Base-by-base conservation (phyloP, 2,797 vertebrate species). In the Coracias cyanogaster region DNA sequence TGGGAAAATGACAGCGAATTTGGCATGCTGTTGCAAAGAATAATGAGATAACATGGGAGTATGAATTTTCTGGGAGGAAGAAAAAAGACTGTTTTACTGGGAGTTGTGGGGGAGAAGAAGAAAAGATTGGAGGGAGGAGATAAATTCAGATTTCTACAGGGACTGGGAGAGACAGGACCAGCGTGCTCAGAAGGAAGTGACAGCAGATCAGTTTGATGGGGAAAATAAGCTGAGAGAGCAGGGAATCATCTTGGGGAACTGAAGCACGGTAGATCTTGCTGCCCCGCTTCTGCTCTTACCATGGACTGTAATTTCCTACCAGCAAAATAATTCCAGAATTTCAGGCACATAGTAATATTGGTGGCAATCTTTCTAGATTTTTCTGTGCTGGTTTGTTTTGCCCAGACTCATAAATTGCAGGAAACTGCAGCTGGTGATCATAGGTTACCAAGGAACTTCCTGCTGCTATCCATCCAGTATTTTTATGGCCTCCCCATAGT, bases 41-140 rank as follows among this genome's bases (percentile, higher is more conserved):
- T 95, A 94, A 94, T 94, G 95, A 96, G 88, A 67, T 96, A 94
- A 94, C 92, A 89, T 89, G 91, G 94, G 93, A 96, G 77, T 93
- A 84, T 67, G 83, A 94, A 93, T 95, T 95, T 97, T 95, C 82
- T 83, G 46, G 31, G 55, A 88, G 57, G 51, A 89, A 91, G 72
- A 70, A 86, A 79, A 86, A 91, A 83, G n/a, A 79, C 82, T 19
- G n/a, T 91, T 95, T 94, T 94, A 84, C 82, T 93, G 43, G 73
- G 45, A 93, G 77, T 57, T 1, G 62, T 79, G 73, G 25, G 51
- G 66, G 33, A 94, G 58, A 82, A 87, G 69, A 21, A 55, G 78
- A 90, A 84, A 76, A 82, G 26, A 60, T 79, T 67, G 78, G 45
- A 64, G 48, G 60, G 67, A 77, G 39, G 31, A 93, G 48, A 90